Conservation (phyloP, 2,113 vertebrate genomes). For the Neomonachus schauinslandi region DNA sequence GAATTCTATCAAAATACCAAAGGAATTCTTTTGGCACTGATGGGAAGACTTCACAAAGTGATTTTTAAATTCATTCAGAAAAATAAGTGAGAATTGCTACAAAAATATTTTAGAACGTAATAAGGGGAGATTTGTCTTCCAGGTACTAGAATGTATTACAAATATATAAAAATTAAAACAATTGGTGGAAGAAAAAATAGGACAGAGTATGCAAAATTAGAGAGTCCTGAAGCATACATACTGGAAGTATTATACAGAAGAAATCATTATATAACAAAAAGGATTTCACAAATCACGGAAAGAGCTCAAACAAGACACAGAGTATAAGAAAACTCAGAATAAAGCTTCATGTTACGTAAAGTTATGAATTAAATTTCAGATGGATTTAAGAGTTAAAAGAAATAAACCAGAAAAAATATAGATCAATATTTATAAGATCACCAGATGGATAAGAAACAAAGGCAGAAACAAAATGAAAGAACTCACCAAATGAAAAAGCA, state of each 20-base stretch:
- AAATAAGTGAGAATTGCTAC: neutral
- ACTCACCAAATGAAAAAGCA: neutral
- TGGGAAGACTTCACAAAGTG: neutral
- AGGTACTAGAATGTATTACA: neutral
- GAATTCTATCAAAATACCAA: constrained; percentile 14
- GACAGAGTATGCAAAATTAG: neutral
- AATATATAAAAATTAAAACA: neutral
- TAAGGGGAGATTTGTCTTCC: neutral
- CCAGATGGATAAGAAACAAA: neutral
- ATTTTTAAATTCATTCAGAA: constrained; percentile 12
- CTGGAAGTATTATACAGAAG: neutral
- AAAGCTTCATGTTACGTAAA: neutral
- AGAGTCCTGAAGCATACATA: neutral
- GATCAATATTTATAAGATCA: neutral
- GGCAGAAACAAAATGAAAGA: constrained; percentile 15
- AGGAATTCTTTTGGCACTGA: neutral
- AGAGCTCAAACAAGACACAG: neutral
- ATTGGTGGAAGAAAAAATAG: neutral
- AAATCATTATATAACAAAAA: neutral
- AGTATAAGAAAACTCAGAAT: neutral
- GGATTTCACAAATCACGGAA: neutral
- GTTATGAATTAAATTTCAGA: constrained; percentile 4
- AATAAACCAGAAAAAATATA: neutral
- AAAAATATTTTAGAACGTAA: neutral
- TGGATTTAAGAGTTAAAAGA: constrained; percentile 19